Conservation (phyloP, 2,888 invertebrate genomes). For the Emesis russula region DNA sequence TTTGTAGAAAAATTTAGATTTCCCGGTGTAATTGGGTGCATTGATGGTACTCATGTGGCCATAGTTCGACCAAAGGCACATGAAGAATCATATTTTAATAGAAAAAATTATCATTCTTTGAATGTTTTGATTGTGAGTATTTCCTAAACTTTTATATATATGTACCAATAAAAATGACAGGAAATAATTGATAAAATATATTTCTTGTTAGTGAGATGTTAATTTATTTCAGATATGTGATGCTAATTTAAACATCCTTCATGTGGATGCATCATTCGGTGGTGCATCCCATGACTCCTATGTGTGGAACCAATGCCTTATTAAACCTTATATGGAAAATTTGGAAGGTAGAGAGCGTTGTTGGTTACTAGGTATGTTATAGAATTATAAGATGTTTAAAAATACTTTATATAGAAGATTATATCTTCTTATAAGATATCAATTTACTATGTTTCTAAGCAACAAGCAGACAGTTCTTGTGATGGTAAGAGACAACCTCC, state of each 20-base stretch:
- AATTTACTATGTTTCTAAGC: too few species aligned
- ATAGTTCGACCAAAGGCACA: neutral
- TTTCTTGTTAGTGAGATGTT: too few species aligned
- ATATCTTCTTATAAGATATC: too few species aligned
- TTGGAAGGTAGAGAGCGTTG: neutral
- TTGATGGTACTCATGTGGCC: conserved; percentile 9
- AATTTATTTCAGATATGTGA: conserved; percentile 41
- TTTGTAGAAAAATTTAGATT: neutral
- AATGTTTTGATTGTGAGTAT: neutral
- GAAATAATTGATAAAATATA: too few species aligned
- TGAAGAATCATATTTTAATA: conserved; percentile 16
- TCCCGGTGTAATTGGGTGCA: conserved; percentile 19
- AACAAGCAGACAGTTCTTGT: too few species aligned
- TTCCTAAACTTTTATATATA: too few species aligned
- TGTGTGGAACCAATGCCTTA: neutral
- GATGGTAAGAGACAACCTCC: too few species aligned
- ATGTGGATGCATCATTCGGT: conserved; percentile 52
- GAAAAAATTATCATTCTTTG: conserved; percentile 14
- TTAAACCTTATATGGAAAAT: conserved; percentile 7
- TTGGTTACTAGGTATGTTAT: conserved; percentile 5
- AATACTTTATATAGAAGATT: too few species aligned
- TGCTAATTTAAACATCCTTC: conserved; percentile 47
- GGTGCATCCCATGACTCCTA: conserved; percentile 24
- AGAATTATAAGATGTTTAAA: neutral
- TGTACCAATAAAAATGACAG: too few species aligned